Percentiles rank a stretch among this genome's conserved stretches.
Conservation (phyloP, 2,113 vertebrate species). For the Crotalus tigris region DNA sequence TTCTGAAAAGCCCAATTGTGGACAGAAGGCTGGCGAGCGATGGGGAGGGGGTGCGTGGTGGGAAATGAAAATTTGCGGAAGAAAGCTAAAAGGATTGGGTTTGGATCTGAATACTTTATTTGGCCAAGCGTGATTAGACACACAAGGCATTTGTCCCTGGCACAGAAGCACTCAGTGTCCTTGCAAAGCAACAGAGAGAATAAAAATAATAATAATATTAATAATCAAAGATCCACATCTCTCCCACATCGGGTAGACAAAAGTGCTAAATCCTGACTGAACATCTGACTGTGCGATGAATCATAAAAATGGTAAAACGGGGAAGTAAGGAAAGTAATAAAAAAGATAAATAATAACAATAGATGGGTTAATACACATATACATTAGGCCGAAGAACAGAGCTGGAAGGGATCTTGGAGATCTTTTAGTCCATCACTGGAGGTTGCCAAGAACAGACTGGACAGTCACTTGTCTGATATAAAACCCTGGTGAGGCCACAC, state of each 20-base stretch:
- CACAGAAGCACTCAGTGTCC: not conserved
- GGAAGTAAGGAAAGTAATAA: no score
- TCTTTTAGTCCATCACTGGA: no score
- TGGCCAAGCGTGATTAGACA: not conserved
- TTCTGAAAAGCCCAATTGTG: no score
- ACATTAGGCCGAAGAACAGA: no score
- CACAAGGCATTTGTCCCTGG: not conserved
- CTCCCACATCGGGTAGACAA: not conserved
- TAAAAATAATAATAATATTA: not conserved
- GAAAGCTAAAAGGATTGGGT: not conserved
- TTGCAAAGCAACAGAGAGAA: not conserved
- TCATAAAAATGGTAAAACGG: no score
- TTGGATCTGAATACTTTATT: not conserved
- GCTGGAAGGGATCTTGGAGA: no score
- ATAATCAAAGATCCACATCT: not conserved
- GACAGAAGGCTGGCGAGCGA: not conserved
- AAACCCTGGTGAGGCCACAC: no score
- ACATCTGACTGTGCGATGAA: not conserved
- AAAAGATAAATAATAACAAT: no score
- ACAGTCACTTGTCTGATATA: no score
- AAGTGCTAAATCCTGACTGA: not conserved
- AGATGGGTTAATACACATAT: no score
- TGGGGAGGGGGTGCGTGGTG: no score
- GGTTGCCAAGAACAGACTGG: no score
- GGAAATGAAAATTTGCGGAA: not conserved